A percentile compares a stretch with the other conserved stretches of the same genome.
These are phyloP conservation scores for Dendrolimus houi DNA, from an alignment of 2,888 invertebrate genomes.

Conservation along the genomic window DNA sequence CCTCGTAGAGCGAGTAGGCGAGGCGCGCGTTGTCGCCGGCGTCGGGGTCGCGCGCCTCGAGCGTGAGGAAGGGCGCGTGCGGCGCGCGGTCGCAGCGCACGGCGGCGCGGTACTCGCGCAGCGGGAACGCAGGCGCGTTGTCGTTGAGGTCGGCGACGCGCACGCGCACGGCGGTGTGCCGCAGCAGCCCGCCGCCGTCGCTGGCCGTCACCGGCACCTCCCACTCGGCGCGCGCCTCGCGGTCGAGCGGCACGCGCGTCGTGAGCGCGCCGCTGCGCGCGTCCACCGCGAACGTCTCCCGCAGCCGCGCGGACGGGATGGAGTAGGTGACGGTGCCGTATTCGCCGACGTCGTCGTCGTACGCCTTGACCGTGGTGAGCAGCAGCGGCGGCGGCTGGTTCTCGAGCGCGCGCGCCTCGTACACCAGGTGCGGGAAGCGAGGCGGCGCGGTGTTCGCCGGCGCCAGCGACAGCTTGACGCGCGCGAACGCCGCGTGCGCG, in stretches of 20 bases:
- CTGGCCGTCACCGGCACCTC: slow-evolving; percentile 85
- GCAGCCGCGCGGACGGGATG: slow-evolving; percentile 84
- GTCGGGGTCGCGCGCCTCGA: slow-evolving; percentile 85
- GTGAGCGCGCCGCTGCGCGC: slow-evolving; percentile 82
- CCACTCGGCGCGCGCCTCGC: slow-evolving; percentile 79
- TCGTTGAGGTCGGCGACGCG: slow-evolving; percentile 91
- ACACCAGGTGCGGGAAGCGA: slow-evolving; percentile 83
- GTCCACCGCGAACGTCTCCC: slow-evolving; percentile 84
- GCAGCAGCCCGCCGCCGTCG: slow-evolving; percentile 87
- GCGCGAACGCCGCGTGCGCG: slow-evolving; percentile 92
- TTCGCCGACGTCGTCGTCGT: slow-evolving; percentile 88
- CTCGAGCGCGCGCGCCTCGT: slow-evolving; percentile 88
- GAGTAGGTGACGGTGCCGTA: slow-evolving; percentile 85
- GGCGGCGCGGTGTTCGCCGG: slow-evolving; percentile 89
- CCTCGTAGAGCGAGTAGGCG: slow-evolving; percentile 86
- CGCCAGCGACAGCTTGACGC: slow-evolving; percentile 85
- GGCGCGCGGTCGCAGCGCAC: slow-evolving; percentile 71
- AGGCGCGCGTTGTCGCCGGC: slow-evolving; percentile 83
- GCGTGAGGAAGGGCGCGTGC: slow-evolving; percentile 46
- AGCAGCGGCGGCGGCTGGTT: slow-evolving; percentile 86
- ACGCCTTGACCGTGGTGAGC: slow-evolving; percentile 86
- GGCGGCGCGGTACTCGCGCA: slow-evolving; percentile 86
- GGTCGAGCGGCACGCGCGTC: slow-evolving; percentile 82
- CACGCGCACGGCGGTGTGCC: slow-evolving; percentile 85
- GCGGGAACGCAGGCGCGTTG: slow-evolving; percentile 85